Evolutionary conservation across 2,113 vertebrate species (phyloP).

Genomic region (Trinectes maculatus): DNA sequence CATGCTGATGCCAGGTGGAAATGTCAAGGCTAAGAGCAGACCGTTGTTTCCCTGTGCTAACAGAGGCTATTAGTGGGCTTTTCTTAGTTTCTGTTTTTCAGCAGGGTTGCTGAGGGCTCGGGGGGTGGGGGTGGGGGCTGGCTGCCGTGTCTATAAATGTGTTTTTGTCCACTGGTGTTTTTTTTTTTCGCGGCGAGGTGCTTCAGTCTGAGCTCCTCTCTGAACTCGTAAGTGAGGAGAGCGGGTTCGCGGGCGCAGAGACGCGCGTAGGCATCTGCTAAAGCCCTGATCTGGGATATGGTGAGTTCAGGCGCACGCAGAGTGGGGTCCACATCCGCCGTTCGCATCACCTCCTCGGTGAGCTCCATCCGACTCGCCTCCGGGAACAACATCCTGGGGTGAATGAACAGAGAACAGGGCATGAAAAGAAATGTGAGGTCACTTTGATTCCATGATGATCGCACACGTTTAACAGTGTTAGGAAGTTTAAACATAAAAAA

Average conservation of each 20-base stretch:
- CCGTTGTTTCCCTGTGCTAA: slow-evolving; percentile 49
- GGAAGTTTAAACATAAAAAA: slow-evolving; percentile 55
- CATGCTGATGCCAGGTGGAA: slow-evolving; percentile 71
- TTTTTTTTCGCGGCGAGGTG: slow-evolving; percentile 26
- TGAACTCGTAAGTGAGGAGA: slow-evolving; percentile 87
- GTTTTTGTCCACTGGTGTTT: not conserved
- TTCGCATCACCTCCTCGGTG: slow-evolving; percentile 83
- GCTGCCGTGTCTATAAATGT: not conserved
- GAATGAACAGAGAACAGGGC: slow-evolving; percentile 15
- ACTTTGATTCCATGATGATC: slow-evolving; percentile 66
- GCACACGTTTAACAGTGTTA: slow-evolving; percentile 58
- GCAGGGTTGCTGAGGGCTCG: slow-evolving; percentile 1
- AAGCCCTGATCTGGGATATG: slow-evolving; percentile 85
- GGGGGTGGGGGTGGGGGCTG: too few species aligned
- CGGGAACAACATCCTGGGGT: slow-evolving; percentile 90
- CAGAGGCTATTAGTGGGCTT: slow-evolving; percentile 44
- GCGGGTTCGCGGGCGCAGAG: slow-evolving; percentile 84
- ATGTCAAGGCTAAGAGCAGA: slow-evolving; percentile 73
- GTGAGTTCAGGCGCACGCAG: slow-evolving; percentile 87
- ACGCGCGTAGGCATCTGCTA: slow-evolving; percentile 86
- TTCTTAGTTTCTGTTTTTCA: slow-evolving; percentile 35
- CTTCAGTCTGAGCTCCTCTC: slow-evolving; percentile 87
- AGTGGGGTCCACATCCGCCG: slow-evolving; percentile 89
- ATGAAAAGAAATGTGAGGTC: slow-evolving; percentile 21
- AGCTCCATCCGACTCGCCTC: slow-evolving; percentile 83